Evolutionary conservation across 2,113 vertebrate genomes (phyloP), one percentile per base, ranked within the genome.

Genomic region (Oncorhynchus clarkii): DNA sequence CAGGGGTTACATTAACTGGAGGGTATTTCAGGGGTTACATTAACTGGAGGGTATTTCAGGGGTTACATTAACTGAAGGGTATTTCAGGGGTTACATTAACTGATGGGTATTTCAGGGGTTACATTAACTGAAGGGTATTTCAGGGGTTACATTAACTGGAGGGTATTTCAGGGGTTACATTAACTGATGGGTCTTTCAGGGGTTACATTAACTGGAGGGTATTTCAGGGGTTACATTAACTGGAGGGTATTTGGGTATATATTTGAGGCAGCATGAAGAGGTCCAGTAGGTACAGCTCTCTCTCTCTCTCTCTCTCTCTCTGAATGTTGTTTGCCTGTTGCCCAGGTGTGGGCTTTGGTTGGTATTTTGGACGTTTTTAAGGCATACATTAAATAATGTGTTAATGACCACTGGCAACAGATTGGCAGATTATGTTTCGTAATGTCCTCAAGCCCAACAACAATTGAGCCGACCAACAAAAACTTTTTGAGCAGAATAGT

Each of bases 301-400:
- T 79, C 13, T 73, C 78, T 59, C 60, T 16, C 60, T n/a, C 68
- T 70, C 39, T 22, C 68, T 22, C 34, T 71, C 80, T 87, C 73
- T 76, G 79, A 84, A 39, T 39, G 39, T 9, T 39, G 39, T 39
- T 82, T 49, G 78, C 74, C 45, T 11, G 75, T 27, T 27, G 27
- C 54, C 79, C 67, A 72, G 78, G 72, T 76, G 68, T 27, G 27
- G 65, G 27, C 39, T 64, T n/a, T 11, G n/a, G 60, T 9, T n/a
- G 16, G 9, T 70, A 49, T 70, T 49, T 48, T 13, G 39, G 20
- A n/a, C 12, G 3, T 20, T 13, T 1, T 57, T 27, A 26, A 45
- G 82, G 78, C 84, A 87, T 87, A 87, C 85, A 86, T 88, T 90
- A 87, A 88, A 82, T 85, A 88, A 82, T 86, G 82, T 91, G 88